Percentiles rank a stretch among this genome's conserved stretches.
Evolutionary conservation across 30 jellyfish, hydroid and myxozoan species (phyloP).

Genomic region (Turritopsis rubra): DNA sequence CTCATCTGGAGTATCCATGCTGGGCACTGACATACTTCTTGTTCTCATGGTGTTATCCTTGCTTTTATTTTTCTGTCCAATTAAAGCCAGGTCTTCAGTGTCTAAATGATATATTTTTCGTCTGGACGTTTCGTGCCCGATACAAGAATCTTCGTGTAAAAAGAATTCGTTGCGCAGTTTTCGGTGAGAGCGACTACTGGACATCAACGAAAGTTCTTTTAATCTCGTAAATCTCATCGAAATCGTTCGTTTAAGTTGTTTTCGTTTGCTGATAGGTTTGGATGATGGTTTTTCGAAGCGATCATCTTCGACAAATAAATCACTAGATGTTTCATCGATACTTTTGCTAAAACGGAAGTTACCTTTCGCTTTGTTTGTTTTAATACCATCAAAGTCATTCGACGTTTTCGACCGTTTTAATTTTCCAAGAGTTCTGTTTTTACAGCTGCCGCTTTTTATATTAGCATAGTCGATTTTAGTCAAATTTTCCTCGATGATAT

Average conservation of each 20-base stretch:
- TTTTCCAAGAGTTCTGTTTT: not conserved
- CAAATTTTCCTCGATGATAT: not conserved
- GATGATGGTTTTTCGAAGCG: not conserved
- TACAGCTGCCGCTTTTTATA: not conserved
- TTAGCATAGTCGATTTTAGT: not conserved
- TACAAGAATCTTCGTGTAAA: not conserved
- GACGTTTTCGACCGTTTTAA: not conserved
- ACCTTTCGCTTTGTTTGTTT: not conserved
- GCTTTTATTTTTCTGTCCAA: not conserved
- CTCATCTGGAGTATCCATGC: slow-evolving; percentile 2
- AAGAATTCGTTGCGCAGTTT: slow-evolving; percentile 1
- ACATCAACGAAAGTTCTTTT: not conserved
- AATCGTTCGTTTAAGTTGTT: not conserved
- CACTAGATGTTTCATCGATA: not conserved
- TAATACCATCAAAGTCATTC: not conserved
- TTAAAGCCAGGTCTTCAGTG: not conserved
- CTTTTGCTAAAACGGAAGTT: not conserved
- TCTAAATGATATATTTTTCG: not conserved
- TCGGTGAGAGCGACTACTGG: not conserved
- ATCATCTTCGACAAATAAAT: not conserved
- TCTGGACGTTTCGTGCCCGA: slow-evolving; percentile 9
- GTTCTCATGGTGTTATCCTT: not conserved
- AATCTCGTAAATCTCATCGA: slow-evolving; percentile 1
- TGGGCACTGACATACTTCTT: not conserved
- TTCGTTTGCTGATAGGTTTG: not conserved